A percentile compares a stretch with the other conserved stretches of the same genome.
Conservation (phyloP, 2,888 invertebrate genomes). For the Mesorhabditis sp. region DNA sequence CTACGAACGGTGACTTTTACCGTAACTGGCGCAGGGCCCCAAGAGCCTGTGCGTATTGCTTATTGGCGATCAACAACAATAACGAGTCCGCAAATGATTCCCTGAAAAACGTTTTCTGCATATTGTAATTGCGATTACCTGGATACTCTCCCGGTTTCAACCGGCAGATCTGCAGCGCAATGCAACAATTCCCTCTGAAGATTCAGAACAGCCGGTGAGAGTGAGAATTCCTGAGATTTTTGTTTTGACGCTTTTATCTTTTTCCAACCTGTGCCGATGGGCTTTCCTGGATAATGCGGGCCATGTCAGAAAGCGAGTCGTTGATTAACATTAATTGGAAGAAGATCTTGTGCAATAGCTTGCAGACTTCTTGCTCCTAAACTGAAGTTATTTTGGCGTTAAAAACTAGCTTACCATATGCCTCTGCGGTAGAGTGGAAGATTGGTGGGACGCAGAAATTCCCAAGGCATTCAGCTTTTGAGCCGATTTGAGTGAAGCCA, state of each 20-base stretch:
- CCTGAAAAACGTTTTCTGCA: neutral
- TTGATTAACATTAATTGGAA: slow-evolving; percentile 84
- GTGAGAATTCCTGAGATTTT: slow-evolving; percentile 47
- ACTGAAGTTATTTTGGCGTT: slow-evolving; percentile 1
- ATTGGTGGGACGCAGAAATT: neutral
- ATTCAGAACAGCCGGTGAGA: slow-evolving; percentile 54
- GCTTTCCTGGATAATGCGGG: slow-evolving; percentile 55
- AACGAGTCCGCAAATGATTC: slow-evolving; percentile 35
- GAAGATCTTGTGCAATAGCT: slow-evolving; percentile 82
- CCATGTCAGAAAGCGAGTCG: slow-evolving; percentile 67
- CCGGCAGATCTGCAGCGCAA: slow-evolving; percentile 36
- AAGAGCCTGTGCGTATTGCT: slow-evolving; percentile 49
- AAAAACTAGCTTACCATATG: neutral
- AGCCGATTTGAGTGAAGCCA: slow-evolving; percentile 74
- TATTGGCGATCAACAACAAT: slow-evolving; percentile 51
- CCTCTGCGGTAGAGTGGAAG: neutral
- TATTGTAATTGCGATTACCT: slow-evolving; percentile 21
- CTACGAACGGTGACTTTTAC: slow-evolving; percentile 16
- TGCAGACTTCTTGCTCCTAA: slow-evolving; percentile 77
- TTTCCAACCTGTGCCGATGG: slow-evolving; percentile 43
- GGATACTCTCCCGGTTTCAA: slow-evolving; percentile 7
- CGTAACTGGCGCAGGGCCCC: slow-evolving; percentile 43
- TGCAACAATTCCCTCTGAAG: slow-evolving; percentile 55
- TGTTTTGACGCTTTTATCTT: neutral
- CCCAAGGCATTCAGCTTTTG: slow-evolving; percentile 74